phyloP scores from a whole-genome alignment of 2,888 invertebrate genomes.

The Zhengitettix transpicula region DNA sequence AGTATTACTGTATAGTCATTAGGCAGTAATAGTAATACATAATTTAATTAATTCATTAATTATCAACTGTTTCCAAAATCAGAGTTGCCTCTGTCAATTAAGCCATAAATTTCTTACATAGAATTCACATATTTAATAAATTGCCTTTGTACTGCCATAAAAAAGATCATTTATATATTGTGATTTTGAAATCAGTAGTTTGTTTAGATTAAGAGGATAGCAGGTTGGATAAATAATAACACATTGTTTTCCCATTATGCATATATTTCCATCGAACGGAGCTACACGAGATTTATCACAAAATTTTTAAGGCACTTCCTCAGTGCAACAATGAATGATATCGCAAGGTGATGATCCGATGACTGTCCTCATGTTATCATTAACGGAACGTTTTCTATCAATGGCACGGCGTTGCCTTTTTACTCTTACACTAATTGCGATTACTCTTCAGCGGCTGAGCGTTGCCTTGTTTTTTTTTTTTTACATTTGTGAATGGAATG shows the following conservation, averaged over 20 bases:
- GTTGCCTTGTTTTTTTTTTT: conserved; percentile 2
- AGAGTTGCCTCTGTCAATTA: too few relatives aligned
- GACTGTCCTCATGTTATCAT: conserved; percentile 1
- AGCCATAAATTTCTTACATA: too few relatives aligned
- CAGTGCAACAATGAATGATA: conserved; percentile 15
- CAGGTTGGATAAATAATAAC: neutral
- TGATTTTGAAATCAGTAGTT: too few relatives aligned
- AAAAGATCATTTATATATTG: too few relatives aligned
- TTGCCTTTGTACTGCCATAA: too few relatives aligned
- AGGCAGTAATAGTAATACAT: too few relatives aligned
- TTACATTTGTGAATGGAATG: conserved; percentile 9
- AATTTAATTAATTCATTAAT: too few relatives aligned
- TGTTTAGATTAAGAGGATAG: neutral
- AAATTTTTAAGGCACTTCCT: conserved; percentile 15
- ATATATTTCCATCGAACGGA: conserved; percentile 15
- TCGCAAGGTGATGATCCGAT: conserved; percentile 12
- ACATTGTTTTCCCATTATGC: conserved; percentile 10
- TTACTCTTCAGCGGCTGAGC: conserved; percentile 1
- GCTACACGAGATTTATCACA: conserved; percentile 15
- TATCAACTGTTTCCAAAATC: too few relatives aligned
- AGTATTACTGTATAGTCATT: too few relatives aligned
- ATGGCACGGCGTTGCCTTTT: neutral
- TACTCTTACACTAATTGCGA: neutral
- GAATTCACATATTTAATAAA: too few relatives aligned
- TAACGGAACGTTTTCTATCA: neutral